phyloP scores from a whole-genome alignment of 1,140 invertebrate species.

The Lepidostoma basale region DNA sequence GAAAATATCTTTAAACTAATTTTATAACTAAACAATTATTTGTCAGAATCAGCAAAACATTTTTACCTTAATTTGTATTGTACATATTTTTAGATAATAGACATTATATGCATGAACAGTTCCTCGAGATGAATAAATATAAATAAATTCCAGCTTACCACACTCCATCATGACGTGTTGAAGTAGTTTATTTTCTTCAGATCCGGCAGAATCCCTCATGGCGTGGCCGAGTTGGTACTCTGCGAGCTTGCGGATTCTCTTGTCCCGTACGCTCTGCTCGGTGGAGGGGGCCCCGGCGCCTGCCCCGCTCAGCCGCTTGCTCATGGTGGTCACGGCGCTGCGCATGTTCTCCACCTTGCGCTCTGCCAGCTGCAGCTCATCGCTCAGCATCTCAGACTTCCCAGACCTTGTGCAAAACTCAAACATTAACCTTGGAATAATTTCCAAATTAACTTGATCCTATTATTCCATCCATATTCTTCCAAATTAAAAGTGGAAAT shows the following conservation, averaged over 20 bases:
- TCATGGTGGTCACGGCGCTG: slow-evolving; percentile 72
- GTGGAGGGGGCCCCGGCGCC: slow-evolving; percentile 69
- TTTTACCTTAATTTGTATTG: too few relatives aligned
- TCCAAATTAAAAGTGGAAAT: too few relatives aligned
- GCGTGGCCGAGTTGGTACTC: slow-evolving; percentile 64
- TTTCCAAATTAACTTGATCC: too few relatives aligned
- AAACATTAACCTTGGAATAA: not conserved
- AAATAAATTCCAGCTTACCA: slow-evolving; percentile 56
- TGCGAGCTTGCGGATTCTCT: slow-evolving; percentile 68
- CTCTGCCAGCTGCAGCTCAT: slow-evolving; percentile 86
- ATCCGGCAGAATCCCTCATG: slow-evolving; percentile 62
- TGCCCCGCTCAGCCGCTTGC: slow-evolving; percentile 64
- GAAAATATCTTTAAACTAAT: too few relatives aligned
- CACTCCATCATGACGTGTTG: slow-evolving; percentile 65
- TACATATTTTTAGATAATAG: too few relatives aligned
- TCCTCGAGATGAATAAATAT: too few relatives aligned
- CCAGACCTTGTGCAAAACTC: slow-evolving; percentile 71
- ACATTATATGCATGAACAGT: too few relatives aligned
- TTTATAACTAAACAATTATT: too few relatives aligned
- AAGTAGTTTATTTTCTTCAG: slow-evolving; percentile 62
- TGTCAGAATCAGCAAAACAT: too few relatives aligned
- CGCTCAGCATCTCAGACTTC: slow-evolving; percentile 83
- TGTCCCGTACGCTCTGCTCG: slow-evolving; percentile 67
- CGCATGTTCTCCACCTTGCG: slow-evolving; percentile 85
- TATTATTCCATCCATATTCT: too few relatives aligned